Conservation (phyloP, 1,140 invertebrate species). For the Drosophila pruinosa region DNA sequence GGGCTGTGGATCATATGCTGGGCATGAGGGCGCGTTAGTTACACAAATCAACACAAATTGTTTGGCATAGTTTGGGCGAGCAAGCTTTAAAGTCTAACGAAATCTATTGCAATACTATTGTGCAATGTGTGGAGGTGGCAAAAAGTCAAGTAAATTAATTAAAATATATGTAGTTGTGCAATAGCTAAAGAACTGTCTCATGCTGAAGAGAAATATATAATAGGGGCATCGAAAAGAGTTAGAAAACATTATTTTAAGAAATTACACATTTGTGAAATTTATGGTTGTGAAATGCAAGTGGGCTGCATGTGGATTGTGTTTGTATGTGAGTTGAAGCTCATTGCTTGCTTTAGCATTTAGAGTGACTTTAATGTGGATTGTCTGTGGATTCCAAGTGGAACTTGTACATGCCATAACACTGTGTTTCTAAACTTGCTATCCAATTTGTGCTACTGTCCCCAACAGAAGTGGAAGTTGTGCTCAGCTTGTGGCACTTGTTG, state of each 20-base stretch:
- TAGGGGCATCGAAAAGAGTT: too few species aligned
- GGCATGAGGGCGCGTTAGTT: constrained; percentile 52
- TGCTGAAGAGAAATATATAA: too few species aligned
- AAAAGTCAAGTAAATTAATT: constrained; percentile 20
- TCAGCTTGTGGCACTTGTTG: constrained; percentile 24
- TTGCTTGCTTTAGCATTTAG: too few species aligned
- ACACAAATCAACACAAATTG: constrained; percentile 16
- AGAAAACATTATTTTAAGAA: not conserved
- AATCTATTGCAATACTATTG: not conserved
- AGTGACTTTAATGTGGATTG: not conserved
- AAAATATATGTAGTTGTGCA: constrained; percentile 4
- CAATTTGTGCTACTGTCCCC: not conserved
- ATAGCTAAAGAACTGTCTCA: too few species aligned
- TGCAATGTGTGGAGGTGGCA: not conserved
- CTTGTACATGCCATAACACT: constrained; percentile 8
- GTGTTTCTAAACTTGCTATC: not conserved
- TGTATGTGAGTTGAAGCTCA: too few species aligned
- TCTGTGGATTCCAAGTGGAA: not conserved
- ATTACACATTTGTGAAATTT: not conserved
- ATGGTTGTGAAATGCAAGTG: not conserved
- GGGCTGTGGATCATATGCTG: constrained; percentile 54
- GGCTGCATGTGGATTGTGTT: not conserved
- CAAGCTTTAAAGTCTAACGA: not conserved
- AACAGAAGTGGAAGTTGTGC: not conserved
- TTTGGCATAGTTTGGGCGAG: not conserved